Base-by-base conservation (phyloP, 1,140 invertebrate genomes). In the Lepeophtheirus salmonis region DNA sequence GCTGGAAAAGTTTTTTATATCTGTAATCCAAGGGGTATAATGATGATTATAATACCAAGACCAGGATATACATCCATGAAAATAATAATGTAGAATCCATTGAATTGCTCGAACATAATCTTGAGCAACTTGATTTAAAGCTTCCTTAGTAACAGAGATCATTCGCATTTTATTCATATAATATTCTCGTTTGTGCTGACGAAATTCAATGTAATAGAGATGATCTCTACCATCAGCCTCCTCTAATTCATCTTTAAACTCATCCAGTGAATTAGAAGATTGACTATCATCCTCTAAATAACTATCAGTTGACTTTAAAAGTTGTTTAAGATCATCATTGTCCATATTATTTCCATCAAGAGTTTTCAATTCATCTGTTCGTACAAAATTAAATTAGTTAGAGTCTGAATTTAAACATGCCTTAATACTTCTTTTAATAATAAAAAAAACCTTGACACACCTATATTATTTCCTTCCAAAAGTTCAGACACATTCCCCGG, bases 41-140 rank as follows among this genome's bases (percentile, higher is more conserved):
- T 97, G 91, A 67, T 88, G 85, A 0, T 89, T 90, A 72, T 94
- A 97, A 71, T 79, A 97, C 92, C 92, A 98, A 18, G 87, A 88
- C 94, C 94, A 98, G 1, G 88, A 94, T 25, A 83, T 83, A 52
- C 90, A 89, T 21, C 94, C 92, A 65, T 91, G 82, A 71, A 94
- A 97, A 70, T 98, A 98, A 72, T 97, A 97, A 68, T 84, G 78
- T 2, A 97, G 73, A 68, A 91, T 91, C 94, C 94, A 98, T 67
- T 97, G 92, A 59, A 98, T 81, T 0, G 89, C 91, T 57, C 79
- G 75, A 4, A 97, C 82, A 71, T 97, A 98, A 52, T 84, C 81
- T 67, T 82, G 79, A 1, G 84, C 86, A 71, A 94, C 84, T n/a
- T 80, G 77, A 52, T 76, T 72, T 64, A 92, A 68, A 12, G 87